Base-by-base conservation (phyloP, 1,140 invertebrate genomes). In the Dermatophagoides farinae region DNA sequence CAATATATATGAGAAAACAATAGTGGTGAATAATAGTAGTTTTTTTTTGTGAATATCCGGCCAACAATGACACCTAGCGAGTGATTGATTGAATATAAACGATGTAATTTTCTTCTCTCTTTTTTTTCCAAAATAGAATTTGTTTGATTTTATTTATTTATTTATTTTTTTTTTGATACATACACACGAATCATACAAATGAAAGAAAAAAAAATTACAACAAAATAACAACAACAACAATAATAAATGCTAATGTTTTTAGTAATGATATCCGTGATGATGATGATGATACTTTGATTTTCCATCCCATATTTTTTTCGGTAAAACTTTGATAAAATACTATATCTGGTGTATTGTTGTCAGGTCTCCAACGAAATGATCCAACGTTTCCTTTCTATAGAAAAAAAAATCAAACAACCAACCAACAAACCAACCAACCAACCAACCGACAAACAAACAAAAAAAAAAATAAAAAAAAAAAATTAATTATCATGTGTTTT, bases 281-380 rank as follows among this genome's bases (percentile, higher is more conserved):
- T 31, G 31, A 31, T 31, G 31, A 31, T 31, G 31, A 75, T 0
- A 96, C 86, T 67, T 88, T 83, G 64, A 96, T 93, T 73, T 88
- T 92, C 87, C 88, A 93, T 41, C 90, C 90, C 57, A 93, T 78
- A 68, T 90, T 83, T 44, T 88, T 83, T 72, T 92, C 31, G 8
- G 31, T 31, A 31, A 31, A 31, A 31, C 31, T 31, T 31, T 90
- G 88, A 73, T 92, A 93, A 71, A 90, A 93, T 38, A 93, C 85
- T 22, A 83, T 85, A 69, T 91, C 84, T 0, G 89, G 88, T 1
- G 88, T 92, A 62, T 85, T 78, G 52, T 77, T 73, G 71, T 90
- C 85, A 0, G 88, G 88, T 2, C 80, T 88, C 85, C 88, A 95
- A 63, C 80, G 78, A 20, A 96, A 79, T 8, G 88, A 74, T 1